Evolutionary conservation across 2,797 vertebrate species (phyloP).

Genomic region (Lepilemur ruficaudatus): DNA sequence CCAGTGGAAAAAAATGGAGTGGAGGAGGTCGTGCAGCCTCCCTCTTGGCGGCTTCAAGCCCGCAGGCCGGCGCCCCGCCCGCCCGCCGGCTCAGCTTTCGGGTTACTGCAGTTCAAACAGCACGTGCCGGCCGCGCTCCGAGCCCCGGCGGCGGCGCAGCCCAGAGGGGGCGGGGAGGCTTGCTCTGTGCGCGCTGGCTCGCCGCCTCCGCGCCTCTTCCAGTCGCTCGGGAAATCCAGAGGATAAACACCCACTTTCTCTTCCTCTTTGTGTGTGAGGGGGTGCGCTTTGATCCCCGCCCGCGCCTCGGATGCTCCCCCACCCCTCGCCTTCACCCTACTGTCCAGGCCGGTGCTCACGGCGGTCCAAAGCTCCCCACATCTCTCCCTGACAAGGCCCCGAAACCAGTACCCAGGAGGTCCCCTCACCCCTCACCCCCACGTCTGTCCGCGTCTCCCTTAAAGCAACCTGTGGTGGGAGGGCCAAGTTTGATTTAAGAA

Average conservation of each 20-base stretch:
- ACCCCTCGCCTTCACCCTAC: not conserved
- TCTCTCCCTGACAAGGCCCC: not conserved
- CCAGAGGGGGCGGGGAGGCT: slow-evolving; percentile 60
- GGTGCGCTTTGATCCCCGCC: slow-evolving; percentile 32
- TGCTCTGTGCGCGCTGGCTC: slow-evolving; percentile 17
- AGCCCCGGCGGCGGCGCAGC: not conserved
- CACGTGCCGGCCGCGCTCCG: slow-evolving; percentile 69
- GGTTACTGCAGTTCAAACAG: slow-evolving; percentile 77
- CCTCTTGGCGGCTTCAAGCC: slow-evolving; percentile 41
- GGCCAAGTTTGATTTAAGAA: not conserved
- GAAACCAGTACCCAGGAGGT: not conserved
- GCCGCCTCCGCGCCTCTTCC: slow-evolving; percentile 50
- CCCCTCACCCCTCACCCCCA: not conserved
- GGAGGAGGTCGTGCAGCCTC: not conserved
- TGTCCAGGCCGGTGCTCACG: not conserved
- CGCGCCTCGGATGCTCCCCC: not conserved
- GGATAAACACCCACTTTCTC: slow-evolving; percentile 75
- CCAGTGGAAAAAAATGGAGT: slow-evolving; percentile 40
- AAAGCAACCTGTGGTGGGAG: not conserved
- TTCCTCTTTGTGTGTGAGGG: slow-evolving; percentile 48
- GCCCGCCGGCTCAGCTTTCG: slow-evolving; percentile 52
- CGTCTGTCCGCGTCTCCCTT: not conserved
- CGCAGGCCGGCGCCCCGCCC: slow-evolving; percentile 53
- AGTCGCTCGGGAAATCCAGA: slow-evolving; percentile 74
- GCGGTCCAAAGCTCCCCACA: not conserved